Conservation (phyloP, 2,797 vertebrate genomes). For the Aulostomus chinensis region DNA sequence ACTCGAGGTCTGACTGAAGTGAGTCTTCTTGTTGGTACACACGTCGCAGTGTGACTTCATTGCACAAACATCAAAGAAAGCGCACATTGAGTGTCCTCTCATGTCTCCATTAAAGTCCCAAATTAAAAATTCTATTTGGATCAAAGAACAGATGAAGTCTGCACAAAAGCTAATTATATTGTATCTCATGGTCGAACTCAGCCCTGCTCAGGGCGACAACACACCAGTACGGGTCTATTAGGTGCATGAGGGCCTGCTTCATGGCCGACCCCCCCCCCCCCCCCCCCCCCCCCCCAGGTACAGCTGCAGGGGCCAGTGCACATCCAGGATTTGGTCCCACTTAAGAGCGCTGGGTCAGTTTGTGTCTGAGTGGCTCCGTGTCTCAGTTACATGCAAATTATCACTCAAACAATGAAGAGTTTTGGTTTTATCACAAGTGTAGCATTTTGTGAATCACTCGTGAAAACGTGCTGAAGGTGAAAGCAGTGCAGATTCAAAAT, state of each 20-base stretch:
- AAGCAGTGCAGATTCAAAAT: conserved; percentile 11
- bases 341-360: too few relatives aligned
- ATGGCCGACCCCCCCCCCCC: too few relatives aligned
- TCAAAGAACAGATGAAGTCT: conserved; percentile 1
- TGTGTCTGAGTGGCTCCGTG: not conserved
- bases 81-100: conserved; percentile 12
- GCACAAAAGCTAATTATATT: too few relatives aligned
- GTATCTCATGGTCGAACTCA: too few relatives aligned
- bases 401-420: conserved; percentile 5
- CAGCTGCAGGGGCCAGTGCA: not conserved
- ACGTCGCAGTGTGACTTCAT: conserved; percentile 25
- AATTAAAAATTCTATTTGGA: conserved; percentile 18
- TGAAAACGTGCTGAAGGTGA: not conserved
- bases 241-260: too few relatives aligned
- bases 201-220: too few relatives aligned
- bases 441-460: conserved; percentile 32
- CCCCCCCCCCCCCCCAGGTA: too few relatives aligned
- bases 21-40: conserved; percentile 11
- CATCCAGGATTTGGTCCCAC: conserved; percentile 34
- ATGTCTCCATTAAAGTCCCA: conserved; percentile 25
- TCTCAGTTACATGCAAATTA: not conserved
- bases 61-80: conserved; percentile 37
- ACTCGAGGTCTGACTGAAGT: conserved; percentile 31
- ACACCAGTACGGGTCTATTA: too few relatives aligned
- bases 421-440: conserved; percentile 36